A percentile compares a stretch with the other conserved stretches of the same genome.
phyloP scores from a whole-genome alignment of 1,140 invertebrate species.

The Fopius arisanus region DNA sequence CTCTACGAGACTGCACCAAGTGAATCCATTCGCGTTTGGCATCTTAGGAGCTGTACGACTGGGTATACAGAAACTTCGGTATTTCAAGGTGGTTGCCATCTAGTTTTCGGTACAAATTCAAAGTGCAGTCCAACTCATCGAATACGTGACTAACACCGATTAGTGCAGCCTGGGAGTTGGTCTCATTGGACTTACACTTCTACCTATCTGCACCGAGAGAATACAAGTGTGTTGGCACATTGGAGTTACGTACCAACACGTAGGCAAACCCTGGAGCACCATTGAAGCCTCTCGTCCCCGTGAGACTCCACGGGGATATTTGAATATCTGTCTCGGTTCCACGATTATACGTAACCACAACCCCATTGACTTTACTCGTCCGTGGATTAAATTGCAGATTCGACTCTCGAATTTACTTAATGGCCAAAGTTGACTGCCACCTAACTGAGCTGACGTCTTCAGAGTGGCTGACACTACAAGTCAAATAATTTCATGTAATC shows the following conservation, averaged over 20 bases:
- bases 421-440: slow-evolving; percentile 31
- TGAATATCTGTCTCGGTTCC: slow-evolving; percentile 38
- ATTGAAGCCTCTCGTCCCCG: not conserved
- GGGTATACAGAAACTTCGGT: not conserved
- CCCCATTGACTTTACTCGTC: slow-evolving; percentile 37
- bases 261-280: not conserved
- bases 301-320: slow-evolving; percentile 27
- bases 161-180: slow-evolving; percentile 12
- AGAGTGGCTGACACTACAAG: slow-evolving; percentile 2
- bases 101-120: not conserved
- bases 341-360: slow-evolving; percentile 42
- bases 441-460: not conserved
- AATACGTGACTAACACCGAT: slow-evolving; percentile 40
- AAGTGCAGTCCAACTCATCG: slow-evolving; percentile 1
- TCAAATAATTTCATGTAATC: not conserved
- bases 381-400: slow-evolving; percentile 41
- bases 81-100: not conserved
- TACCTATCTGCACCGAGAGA: slow-evolving; percentile 16
- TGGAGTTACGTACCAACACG: not conserved
- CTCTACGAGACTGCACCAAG: not conserved
- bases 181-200: not conserved
- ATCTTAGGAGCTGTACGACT: not conserved
- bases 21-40: not conserved
- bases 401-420: slow-evolving; percentile 39
- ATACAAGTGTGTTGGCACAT: not conserved